Percentiles rank a stretch among this genome's conserved stretches.
phyloP scores from a whole-genome alignment of 2,113 vertebrate species.

The zebrafish (Danio rerio) region GRCz12tu NC_133193.1:39963501-39964000 shows the following conservation, averaged over 20 bases:
- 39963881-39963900: slow-evolving; percentile 3
- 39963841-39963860: slow-evolving; percentile 12
- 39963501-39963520: too few species aligned
- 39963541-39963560: too few species aligned
- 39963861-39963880: slow-evolving; percentile 42
- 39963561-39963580: too few species aligned
- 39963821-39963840: slow-evolving; percentile 22
- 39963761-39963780: slow-evolving; percentile 35
- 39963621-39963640: too few species aligned
- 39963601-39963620: too few species aligned
- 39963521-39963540: too few species aligned
- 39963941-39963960: background rate
- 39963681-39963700: background rate
- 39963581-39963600: too few species aligned
- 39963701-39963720: background rate
- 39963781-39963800: slow-evolving; percentile 41
- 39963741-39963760: slow-evolving; percentile 48
- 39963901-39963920: slow-evolving; percentile 40
- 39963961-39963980: background rate
- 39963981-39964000: slow-evolving; percentile 9
- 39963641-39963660: too few species aligned
- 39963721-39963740: slow-evolving; percentile 35
- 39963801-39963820: slow-evolving; percentile 31
- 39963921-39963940: slow-evolving; percentile 11
- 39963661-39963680: too few species aligned